phyloP scores from a whole-genome alignment of 2,888 invertebrate genomes.

The Pocota personata region DNA sequence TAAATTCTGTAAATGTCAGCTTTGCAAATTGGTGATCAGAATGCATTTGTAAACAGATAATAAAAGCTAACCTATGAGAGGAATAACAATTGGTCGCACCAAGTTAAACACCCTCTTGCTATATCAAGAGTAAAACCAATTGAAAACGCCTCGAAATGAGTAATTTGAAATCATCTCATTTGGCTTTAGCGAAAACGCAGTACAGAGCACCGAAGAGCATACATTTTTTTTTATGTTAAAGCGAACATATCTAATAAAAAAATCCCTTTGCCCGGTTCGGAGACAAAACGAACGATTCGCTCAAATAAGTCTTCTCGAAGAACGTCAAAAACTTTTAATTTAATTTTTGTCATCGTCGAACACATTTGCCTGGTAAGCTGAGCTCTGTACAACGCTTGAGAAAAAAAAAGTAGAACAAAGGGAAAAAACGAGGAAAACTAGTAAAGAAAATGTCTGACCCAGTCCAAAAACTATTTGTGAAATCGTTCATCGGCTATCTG shows the following conservation, averaged over 20 bases:
- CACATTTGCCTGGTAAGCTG: conserved; percentile 28
- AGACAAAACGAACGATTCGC: conserved; percentile 8
- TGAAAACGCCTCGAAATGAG: too few species aligned
- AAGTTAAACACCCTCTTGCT: too few species aligned
- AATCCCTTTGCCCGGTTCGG: not conserved
- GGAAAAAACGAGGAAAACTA: conserved; percentile 52
- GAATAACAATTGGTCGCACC: too few species aligned
- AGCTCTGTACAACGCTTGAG: conserved; percentile 1
- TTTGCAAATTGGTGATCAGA: too few species aligned
- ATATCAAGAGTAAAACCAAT: too few species aligned
- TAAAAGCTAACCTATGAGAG: too few species aligned
- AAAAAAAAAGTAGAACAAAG: conserved; percentile 30
- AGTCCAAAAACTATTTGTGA: conserved; percentile 81
- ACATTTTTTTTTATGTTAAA: too few species aligned
- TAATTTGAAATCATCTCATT: too few species aligned
- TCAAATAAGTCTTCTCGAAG: not conserved
- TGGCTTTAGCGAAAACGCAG: too few species aligned
- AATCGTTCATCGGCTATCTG: conserved; percentile 80
- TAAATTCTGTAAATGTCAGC: too few species aligned
- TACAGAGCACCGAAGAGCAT: too few species aligned
- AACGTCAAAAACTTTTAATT: conserved; percentile 28
- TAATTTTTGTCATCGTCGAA: conserved; percentile 36
- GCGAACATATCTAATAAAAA: not conserved
- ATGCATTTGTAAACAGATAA: too few species aligned
- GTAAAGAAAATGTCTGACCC: conserved; percentile 78